A percentile compares a stretch with the other conserved stretches of the same genome.
phyloP scores from a whole-genome alignment of 2,888 invertebrate species.

The Orthonevra nobilis region DNA sequence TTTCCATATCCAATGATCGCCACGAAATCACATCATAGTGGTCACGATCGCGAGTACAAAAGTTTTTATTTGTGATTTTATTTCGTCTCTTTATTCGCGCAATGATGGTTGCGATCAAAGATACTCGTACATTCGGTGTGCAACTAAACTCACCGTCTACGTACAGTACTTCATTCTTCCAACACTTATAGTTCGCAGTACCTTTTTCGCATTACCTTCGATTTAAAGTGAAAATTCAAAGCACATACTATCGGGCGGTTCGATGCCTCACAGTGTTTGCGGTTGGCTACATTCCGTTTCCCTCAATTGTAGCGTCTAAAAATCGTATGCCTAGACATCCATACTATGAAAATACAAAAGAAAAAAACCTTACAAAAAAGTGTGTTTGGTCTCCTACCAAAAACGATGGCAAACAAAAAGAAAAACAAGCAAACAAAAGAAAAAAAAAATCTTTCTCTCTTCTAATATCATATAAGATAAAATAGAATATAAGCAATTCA shows the following conservation, averaged over 20 bases:
- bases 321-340: constrained; percentile 71
- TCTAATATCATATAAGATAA: constrained; percentile 57
- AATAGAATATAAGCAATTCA: constrained; percentile 59
- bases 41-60: constrained; percentile 54
- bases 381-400: constrained; percentile 51
- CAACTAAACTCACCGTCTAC: constrained; percentile 9
- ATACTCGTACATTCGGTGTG: constrained; percentile 15
- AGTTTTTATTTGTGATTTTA: background rate
- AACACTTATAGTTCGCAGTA: constrained; percentile 48
- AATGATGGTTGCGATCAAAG: constrained; percentile 8
- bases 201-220: background rate
- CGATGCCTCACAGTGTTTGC: constrained; percentile 71
- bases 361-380: too few species aligned
- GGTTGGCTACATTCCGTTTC: constrained; percentile 71
- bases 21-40: constrained; percentile 40
- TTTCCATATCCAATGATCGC: constrained; percentile 4
- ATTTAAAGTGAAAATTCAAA: constrained; percentile 8
- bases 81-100: constrained; percentile 8
- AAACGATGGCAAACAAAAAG: constrained; percentile 35
- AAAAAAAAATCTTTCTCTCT: constrained; percentile 37
- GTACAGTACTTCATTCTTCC: background rate
- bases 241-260: constrained; percentile 59
- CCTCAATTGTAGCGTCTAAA: constrained; percentile 69
- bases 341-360: constrained; percentile 58
- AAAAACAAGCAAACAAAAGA: too few species aligned